Conservation (phyloP, 2,888 invertebrate genomes). For the Eupsilia transversa region DNA sequence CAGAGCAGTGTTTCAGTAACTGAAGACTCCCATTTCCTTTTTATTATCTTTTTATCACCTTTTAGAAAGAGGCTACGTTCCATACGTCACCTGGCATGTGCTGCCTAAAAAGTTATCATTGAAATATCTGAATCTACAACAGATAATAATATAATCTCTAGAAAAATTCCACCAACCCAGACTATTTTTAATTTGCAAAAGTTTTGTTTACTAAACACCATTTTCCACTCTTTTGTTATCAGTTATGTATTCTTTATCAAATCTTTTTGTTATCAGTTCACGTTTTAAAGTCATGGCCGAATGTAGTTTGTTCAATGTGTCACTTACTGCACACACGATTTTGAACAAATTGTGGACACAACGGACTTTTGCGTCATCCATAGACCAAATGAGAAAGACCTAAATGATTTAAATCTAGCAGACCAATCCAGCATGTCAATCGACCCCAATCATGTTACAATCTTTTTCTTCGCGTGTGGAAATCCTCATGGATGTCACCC, state of each 20-base stretch:
- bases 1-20: neutral
- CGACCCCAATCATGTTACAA: neutral
- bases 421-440: neutral
- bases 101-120: neutral
- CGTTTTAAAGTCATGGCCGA: constrained; percentile 74
- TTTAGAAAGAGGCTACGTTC: neutral
- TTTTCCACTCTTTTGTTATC: constrained; percentile 64
- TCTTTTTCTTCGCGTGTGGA: neutral
- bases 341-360: neutral
- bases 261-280: constrained; percentile 65
- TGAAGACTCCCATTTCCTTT: neutral
- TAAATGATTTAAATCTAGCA: neutral
- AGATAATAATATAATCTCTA: constrained; percentile 30
- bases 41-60: neutral
- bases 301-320: constrained; percentile 13
- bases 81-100: neutral
- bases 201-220: constrained; percentile 73
- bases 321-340: neutral
- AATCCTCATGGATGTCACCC: too few species aligned
- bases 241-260: constrained; percentile 61
- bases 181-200: constrained; percentile 6
- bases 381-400: too few species aligned
- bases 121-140: constrained; percentile 7
- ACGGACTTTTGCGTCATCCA: neutral
- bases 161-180: constrained; percentile 31